Conservation (phyloP, 35 echinoderm and acorn worm genomes). For the Amphiura filiformis region DNA sequence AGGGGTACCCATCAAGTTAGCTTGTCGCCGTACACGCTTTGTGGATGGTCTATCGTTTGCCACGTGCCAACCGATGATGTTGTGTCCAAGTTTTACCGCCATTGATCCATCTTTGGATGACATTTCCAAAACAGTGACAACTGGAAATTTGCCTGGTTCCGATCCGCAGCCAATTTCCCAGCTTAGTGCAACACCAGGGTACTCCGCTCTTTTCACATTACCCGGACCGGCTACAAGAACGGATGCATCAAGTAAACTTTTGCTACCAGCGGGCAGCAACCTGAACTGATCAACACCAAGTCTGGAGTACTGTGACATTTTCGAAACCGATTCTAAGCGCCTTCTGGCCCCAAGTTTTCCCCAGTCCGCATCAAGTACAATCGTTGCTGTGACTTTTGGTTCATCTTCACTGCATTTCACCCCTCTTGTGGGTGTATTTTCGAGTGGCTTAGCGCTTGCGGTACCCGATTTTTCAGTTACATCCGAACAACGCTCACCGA, state of each 20-base stretch:
- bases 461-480: background rate
- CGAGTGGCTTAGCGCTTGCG: conserved; percentile 6
- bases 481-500: conserved; percentile 46
- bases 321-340: conserved; percentile 57
- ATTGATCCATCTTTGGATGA: conserved; percentile 88
- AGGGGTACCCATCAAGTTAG: conserved; percentile 59
- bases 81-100: conserved; percentile 76
- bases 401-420: conserved; percentile 63
- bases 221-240: conserved; percentile 77
- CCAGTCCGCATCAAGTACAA: conserved; percentile 98
- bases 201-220: conserved; percentile 49
- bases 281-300: conserved; percentile 70
- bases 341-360: conserved; percentile 51
- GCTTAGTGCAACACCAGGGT: conserved; percentile 74
- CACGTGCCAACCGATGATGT: conserved; percentile 94
- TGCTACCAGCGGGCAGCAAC: conserved; percentile 74
- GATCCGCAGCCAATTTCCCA: conserved; percentile 93
- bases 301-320: conserved; percentile 95
- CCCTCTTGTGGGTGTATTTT: conserved; percentile 31
- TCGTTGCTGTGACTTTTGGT: conserved; percentile 64
- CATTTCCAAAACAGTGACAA: conserved; percentile 80
- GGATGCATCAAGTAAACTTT: conserved; percentile 41
- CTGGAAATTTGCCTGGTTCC: conserved; percentile 65
- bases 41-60: conserved; percentile 43
- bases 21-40: conserved; percentile 77